Conservation (phyloP, 2,888 invertebrate species). For the Pammene fasciana region DNA sequence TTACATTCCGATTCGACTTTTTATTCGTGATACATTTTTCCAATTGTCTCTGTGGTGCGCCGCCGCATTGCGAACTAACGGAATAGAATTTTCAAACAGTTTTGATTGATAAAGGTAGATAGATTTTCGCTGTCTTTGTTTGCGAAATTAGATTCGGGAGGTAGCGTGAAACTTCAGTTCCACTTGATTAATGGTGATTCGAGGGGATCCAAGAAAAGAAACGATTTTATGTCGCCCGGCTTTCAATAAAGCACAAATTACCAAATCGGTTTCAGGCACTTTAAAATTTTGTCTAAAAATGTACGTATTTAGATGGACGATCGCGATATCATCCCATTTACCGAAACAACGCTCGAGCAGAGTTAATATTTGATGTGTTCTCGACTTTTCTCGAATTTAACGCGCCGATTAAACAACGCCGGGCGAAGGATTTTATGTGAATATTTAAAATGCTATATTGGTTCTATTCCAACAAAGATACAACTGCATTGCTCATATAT, state of each 20-base stretch:
- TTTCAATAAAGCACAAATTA: conserved; percentile 64
- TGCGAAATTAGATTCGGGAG: conserved; percentile 79
- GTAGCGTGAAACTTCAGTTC: conserved; percentile 77
- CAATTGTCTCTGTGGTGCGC: conserved; percentile 77
- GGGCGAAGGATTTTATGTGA: conserved; percentile 79
- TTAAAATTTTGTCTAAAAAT: conserved; percentile 58
- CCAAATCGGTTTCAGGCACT: conserved; percentile 53
- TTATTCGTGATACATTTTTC: conserved; percentile 82
- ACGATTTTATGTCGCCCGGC: conserved; percentile 66
- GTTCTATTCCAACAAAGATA: conserved; percentile 72
- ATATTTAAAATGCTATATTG: conserved; percentile 82
- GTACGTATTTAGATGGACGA: conserved; percentile 73
- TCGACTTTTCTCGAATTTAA: conserved; percentile 82
- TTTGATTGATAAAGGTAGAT: conserved; percentile 84
- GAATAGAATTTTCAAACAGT: conserved; percentile 82
- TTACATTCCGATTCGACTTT: conserved; percentile 81
- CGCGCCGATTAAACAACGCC: conserved; percentile 80
- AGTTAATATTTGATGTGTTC: conserved; percentile 81
- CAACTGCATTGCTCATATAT: conserved; percentile 63
- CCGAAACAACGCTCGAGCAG: conserved; percentile 74
- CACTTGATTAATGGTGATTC: conserved; percentile 80
- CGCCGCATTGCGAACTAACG: conserved; percentile 74
- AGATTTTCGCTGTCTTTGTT: conserved; percentile 81
- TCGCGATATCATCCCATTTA: conserved; percentile 77
- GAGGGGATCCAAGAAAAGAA: conserved; percentile 64